Evolutionary conservation across 2,113 vertebrate genomes (phyloP), one percentile per base, ranked within the genome.

Genomic region (Cairina moschata): DNA sequence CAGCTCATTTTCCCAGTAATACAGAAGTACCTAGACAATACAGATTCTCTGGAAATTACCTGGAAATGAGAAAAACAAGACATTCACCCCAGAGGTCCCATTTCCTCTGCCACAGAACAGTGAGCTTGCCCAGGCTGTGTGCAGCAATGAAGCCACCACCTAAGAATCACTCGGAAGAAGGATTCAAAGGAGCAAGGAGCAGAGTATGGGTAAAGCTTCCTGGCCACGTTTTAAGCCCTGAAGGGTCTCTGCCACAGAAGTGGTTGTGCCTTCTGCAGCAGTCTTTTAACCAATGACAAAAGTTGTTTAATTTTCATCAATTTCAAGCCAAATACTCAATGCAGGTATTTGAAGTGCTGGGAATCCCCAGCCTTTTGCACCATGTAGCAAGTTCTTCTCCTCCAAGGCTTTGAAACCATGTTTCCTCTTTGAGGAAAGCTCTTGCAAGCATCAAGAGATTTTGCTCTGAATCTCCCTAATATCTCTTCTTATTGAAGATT

Each of bases 321-420:
- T 17, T 55, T 50, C 44, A 63, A 62, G 63, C 17, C 77, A 94
- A 92, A 82, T 23, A 20, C 14, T 40, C 32, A 78, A 31, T 4
- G 8, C 22, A 40, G 40, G 40, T 17, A 17, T 82, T 74, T 0
- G 0, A 29, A 23, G 4, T 1, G 1, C 0, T 60, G 8, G 46
- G 54, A 40, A 16, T 38, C 5, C 2, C 17, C 22, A 87, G 22
- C 11, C 13, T 66, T 75, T 90, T 60, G 17, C 22, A 86, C 2
- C 34, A 9, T 4, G 38, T 79, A 54, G 23, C 26, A 88, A 78
- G 26, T 44, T 32, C 20, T 69, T 17, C 68, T 82, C 46, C 48
- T 65, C 83, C 66, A 54, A 79, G 20, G 31, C 23, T 94, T 54
- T 56, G 32, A 83, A 91, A 34, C 17, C 5, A 21, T 1, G 34